Base-by-base conservation (phyloP, 2,113 vertebrate genomes). In the Centropus unirufus region DNA sequence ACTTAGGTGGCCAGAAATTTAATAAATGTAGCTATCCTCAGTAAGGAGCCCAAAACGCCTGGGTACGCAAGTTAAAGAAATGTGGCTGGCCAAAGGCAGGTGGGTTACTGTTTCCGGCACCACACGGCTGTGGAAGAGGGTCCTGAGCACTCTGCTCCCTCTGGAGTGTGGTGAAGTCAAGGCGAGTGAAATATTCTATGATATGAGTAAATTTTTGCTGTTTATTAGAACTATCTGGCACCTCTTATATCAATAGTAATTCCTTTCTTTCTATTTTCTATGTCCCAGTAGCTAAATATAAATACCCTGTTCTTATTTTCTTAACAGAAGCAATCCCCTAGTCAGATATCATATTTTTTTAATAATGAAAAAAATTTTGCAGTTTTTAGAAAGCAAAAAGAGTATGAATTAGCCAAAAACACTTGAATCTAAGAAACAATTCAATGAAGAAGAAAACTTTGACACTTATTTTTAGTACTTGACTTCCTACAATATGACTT, bases 361-460 rank as follows among this genome's bases (percentile, higher is more conserved):
- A 94, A 96, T 86, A 92, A 95, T 82, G 70, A 76, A 93, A 83
- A 36, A 69, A 24, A 7, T 51, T 30, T 87, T 86, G 66, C 70
- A 55, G 55, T 75, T 95, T 91, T 80, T 10, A 29, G 81, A 87
- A 84, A 76, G 84, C 20, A 70, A 12, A 46, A 52, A 30, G 30
- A 26, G 36, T 54, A 17, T 55, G 73, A 49, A 94, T 82, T 91
- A 57, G 73, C 34, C 47, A 86, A 81, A 81, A 96, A 80, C 46
- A 83, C 75, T 84, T 81, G 68, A 86, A 83, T 88, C 84, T 92
- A 91, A 95, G 83, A n/a, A 91, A 82, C 47, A 85, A 86, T 69
- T 78, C 10, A 40, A 52, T 59, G 49, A 74, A 55, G 59, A 73
- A 64, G 36, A 83, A 91, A 92, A 83, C 64, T 39, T 61, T 83